Percentiles rank a stretch among this genome's conserved stretches.
Evolutionary conservation across 2,888 invertebrate genomes (phyloP).

Genomic region (Ptycholaimellus sp.): DNA sequence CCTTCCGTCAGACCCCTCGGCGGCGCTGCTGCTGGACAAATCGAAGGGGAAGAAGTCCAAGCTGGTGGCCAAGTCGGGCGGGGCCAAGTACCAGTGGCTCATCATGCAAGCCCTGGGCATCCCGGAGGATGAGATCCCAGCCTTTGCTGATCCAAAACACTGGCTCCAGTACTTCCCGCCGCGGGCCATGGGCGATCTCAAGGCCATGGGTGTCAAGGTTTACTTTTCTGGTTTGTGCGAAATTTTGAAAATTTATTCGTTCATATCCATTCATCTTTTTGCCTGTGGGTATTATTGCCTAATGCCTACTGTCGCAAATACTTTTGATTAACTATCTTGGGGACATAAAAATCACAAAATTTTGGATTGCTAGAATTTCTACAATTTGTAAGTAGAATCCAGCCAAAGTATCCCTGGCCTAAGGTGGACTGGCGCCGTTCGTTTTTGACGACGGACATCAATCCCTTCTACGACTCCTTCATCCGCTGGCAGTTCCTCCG

Average conservation of each 20-base stretch:
- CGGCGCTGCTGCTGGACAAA: constrained; percentile 47
- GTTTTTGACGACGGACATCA: constrained; percentile 93
- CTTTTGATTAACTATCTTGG: too few species aligned
- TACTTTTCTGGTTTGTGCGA: background rate
- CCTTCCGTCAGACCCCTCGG: too few species aligned
- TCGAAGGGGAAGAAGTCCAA: constrained; percentile 79
- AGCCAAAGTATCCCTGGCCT: too few species aligned
- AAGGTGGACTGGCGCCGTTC: constrained; percentile 91
- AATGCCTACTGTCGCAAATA: too few species aligned
- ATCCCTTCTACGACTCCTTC: constrained; percentile 91
- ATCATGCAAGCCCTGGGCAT: constrained; percentile 85
- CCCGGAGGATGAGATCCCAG: constrained; percentile 61
- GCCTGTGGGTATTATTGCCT: too few species aligned
- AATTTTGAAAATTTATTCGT: too few species aligned
- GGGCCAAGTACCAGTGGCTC: constrained; percentile 86
- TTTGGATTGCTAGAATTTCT: too few species aligned
- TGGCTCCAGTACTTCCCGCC: constrained; percentile 98
- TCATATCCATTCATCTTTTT: too few species aligned
- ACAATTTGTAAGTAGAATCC: too few species aligned
- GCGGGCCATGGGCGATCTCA: constrained; percentile 56
- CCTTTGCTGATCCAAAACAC: constrained; percentile 64
- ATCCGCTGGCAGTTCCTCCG: constrained; percentile 82
- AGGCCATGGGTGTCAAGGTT: constrained; percentile 66
- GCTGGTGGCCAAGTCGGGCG: constrained; percentile 65
- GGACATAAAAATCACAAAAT: too few species aligned